Conservation (phyloP, 2,113 vertebrate species). For the Brachypteracias leptosomus region DNA sequence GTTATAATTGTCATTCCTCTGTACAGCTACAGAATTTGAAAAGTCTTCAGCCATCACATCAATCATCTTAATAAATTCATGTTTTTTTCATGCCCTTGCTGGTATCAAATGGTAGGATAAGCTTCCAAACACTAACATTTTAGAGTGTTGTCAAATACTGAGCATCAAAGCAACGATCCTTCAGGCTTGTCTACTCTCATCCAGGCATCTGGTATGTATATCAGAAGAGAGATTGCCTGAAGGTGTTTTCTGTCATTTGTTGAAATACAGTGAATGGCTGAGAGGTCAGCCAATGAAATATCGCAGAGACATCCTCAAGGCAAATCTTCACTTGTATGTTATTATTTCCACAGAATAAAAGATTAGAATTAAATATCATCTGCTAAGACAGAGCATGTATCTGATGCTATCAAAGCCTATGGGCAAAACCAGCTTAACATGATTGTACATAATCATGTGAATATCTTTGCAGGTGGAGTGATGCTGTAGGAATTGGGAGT, state of each 20-base stretch:
- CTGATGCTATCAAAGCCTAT: not conserved
- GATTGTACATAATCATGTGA: not conserved
- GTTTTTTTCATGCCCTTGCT: not conserved
- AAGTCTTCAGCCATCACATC: not conserved
- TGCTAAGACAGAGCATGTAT: not conserved
- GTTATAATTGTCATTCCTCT: not conserved
- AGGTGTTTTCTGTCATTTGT: not conserved
- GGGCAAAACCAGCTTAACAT: not conserved
- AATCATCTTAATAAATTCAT: not conserved
- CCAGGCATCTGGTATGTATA: not conserved
- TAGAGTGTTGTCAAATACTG: not conserved
- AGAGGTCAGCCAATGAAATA: conserved; percentile 25
- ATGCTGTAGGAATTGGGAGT: not conserved
- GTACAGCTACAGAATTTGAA: not conserved
- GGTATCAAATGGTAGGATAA: not conserved
- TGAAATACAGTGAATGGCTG: conserved; percentile 7
- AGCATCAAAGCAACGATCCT: not conserved
- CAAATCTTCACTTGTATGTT: not conserved
- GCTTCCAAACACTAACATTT: not conserved
- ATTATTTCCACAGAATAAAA: not conserved
- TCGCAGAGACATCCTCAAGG: not conserved
- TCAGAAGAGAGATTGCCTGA: not conserved
- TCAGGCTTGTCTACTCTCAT: not conserved
- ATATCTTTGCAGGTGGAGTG: not conserved
- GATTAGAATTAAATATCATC: not conserved